These are phyloP conservation scores for Lepus oiostolus DNA, from an alignment of 2,797 vertebrate species.

Conservation along the genomic window DNA sequence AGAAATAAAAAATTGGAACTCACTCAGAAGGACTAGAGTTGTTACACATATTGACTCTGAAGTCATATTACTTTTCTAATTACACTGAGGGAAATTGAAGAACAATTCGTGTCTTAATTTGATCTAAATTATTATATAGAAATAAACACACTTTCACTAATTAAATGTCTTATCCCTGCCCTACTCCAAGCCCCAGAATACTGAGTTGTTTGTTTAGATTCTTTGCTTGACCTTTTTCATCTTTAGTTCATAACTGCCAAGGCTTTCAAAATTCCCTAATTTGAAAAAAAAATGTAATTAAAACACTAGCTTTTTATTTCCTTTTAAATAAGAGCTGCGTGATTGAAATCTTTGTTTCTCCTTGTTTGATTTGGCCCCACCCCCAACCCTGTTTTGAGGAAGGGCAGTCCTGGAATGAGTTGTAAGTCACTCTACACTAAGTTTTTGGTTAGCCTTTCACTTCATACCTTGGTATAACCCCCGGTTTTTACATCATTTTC, in stretches of 20 bases:
- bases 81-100: conserved; percentile 11
- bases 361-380: background rate
- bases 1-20: background rate
- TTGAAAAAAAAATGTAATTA: conserved; percentile 40
- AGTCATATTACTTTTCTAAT: conserved; percentile 67
- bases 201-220: background rate
- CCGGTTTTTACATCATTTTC: conserved; percentile 68
- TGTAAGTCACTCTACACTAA: conserved; percentile 47
- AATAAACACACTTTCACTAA: background rate
- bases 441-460: conserved; percentile 36
- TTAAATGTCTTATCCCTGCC: background rate
- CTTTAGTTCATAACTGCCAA: conserved; percentile 43
- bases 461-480: conserved; percentile 34
- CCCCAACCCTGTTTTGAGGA: background rate
- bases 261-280: conserved; percentile 28
- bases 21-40: conserved; percentile 55
- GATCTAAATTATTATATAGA: conserved; percentile 1
- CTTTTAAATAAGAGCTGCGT: background rate
- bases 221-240: background rate
- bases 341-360: background rate
- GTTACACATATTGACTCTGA: background rate
- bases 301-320: conserved; percentile 46
- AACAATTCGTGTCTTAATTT: conserved; percentile 46
- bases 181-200: background rate
- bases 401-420: background rate